Evolutionary conservation across 2,888 invertebrate species (phyloP), one percentile per base, ranked within the genome.

Genomic region (Creontiades dilutus): DNA sequence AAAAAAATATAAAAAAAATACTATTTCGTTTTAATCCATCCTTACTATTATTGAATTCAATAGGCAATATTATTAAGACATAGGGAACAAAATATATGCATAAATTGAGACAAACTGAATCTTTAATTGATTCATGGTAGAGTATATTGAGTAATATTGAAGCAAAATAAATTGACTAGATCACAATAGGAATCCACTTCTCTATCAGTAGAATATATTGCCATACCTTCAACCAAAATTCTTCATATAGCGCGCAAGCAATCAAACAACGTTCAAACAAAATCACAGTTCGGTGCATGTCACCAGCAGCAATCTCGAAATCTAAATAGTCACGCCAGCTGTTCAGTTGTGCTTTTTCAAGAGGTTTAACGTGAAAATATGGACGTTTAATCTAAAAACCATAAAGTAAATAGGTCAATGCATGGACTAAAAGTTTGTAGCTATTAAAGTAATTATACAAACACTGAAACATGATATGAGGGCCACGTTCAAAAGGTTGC

Each of bases 321-420:
- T 99, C 99, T 76, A 99, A 94, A 93, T 99, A 99, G 90, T 98
- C 96, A 92, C 97, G 97, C 99, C 99, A 99, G 93, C 99, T 99
- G 94, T 98, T 98, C 91, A 99, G 94, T 93, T 99, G 99, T 90
- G 97, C 97, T 81, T 98, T 95, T 94, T 99, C 99, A 91, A 99
- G 93, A 0, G 99, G 98, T 93, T 99, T 99, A 48, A 99, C 99
- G 93, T 99, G 99, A 94, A 99, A 99, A 93, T 99, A 99, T 0
- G 99, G 99, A 46, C 99, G 95, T 93, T 99, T 99, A 88, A 99
- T 99, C 97, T 98, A 16, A 16, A 68, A 95, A 96, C 96, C 9
- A 75, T 47, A 19, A 46, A 28, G 3, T 3, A 27, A 76, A 76
- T 27, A 16, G 9, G 57, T 16, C 1, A 2, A 57, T 19, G 12